Conservation (phyloP, 2,113 vertebrate species). For the Tor tambroides region DNA sequence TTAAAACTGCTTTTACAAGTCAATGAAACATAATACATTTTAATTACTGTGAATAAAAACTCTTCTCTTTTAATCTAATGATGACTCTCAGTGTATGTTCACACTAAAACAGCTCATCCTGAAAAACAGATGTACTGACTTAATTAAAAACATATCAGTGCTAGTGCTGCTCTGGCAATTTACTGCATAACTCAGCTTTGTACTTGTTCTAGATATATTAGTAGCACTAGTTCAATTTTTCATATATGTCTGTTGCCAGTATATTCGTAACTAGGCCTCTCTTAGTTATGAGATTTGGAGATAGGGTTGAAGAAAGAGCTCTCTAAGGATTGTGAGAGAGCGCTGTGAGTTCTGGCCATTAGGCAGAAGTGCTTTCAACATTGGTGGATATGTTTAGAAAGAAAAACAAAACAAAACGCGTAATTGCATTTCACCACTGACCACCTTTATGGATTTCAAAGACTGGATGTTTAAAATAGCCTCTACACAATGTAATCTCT, state of each 20-base stretch:
- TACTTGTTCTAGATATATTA: not conserved
- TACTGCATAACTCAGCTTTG: not conserved
- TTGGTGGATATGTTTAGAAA: not conserved
- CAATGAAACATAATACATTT: not conserved
- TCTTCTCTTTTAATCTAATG: not conserved
- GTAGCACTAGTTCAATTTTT: not conserved
- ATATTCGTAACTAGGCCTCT: not conserved
- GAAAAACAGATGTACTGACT: slow-evolving; percentile 13
- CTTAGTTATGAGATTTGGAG: not conserved
- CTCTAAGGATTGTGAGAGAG: not conserved
- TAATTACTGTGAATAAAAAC: not conserved
- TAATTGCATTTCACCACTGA: slow-evolving; percentile 2
- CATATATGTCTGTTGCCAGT: not conserved
- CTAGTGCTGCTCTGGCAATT: not conserved
- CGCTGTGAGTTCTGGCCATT: slow-evolving; percentile 13
- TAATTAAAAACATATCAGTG: not conserved
- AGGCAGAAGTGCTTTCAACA: not conserved
- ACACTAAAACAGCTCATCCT: not conserved
- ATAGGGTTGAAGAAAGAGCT: not conserved
- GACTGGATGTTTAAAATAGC: not conserved
- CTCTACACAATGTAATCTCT: not conserved
- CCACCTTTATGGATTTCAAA: not conserved
- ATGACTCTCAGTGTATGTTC: not conserved
- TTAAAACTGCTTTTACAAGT: not conserved
- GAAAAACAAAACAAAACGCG: not conserved